Evolutionary conservation across 2,797 vertebrate species (phyloP), one percentile per base, ranked within the genome.

Genomic region (Acipenser oxyrinchus): DNA sequence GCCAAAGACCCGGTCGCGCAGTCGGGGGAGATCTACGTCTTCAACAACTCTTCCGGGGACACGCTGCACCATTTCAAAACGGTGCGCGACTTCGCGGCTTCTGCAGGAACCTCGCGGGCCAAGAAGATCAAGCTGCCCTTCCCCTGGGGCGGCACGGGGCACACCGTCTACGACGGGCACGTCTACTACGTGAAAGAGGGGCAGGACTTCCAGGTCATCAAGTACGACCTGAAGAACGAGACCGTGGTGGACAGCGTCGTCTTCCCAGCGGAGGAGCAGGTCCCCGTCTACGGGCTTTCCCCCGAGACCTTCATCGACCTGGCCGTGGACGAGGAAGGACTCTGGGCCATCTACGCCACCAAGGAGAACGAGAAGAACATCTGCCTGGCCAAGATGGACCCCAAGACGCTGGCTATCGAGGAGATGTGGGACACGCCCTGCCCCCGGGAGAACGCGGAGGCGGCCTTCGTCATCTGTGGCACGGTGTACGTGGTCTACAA

Each of bases 361-460:
- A 86, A 70, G 12, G 94, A 96, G 66, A 93, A 92, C 0, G 93
- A 94, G 70, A 87, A 83, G 53, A 93, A 91, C 83, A 90, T 99
- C 73, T 90, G 90, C 81, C 83, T 99, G 11, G 95, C 96, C 66
- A 97, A 96, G 83, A 85, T 99, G 88, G 96, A 98, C 76, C 85
- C 91, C 0, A 78, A 76, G 74, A 92, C 90, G 0, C 88, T 99
- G 48, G 94, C 97, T 76, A 96, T 94, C 1, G 96, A 99, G 74
- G 89, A 95, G 76, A 96, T 95, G 88, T 98, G 96, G 97, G 96
- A 99, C 81, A 99, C 96, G 0, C 85, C 86, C 0, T 99, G 97
- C 77, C 94, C 94, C 0, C 76, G 93, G 64, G 92, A 92, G 77
- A 94, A 94, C 0, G 94, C 97, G 0, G 97, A 98, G 87, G 91